phyloP scores from a whole-genome alignment of 2,797 vertebrate genomes.

The Hozukius guyotensis region DNA sequence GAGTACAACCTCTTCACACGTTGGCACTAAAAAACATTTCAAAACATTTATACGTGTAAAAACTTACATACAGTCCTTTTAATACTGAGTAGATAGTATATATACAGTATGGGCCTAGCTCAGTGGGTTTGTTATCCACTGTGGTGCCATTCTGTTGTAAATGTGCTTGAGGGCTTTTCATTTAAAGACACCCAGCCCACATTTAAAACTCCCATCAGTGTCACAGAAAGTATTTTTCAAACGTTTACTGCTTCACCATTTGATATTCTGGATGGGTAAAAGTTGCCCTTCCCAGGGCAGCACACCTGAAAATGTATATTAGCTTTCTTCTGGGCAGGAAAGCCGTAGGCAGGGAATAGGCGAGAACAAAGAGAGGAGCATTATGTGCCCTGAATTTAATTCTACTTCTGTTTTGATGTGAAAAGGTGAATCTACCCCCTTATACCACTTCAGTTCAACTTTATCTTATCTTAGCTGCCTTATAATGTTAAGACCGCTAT shows the following conservation, averaged over 20 bases:
- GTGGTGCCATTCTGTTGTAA: not conserved
- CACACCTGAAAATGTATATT: slow-evolving; percentile 33
- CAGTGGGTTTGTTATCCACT: not conserved
- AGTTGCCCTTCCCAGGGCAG: slow-evolving; percentile 23
- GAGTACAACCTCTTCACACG: no score
- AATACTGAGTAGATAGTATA: not conserved
- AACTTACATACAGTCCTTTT: not conserved
- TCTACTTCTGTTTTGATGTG: slow-evolving; percentile 35
- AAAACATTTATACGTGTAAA: no score
- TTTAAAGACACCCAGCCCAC: not conserved
- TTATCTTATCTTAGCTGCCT: slow-evolving; percentile 2
- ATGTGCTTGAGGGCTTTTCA: not conserved
- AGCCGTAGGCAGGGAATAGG: slow-evolving; percentile 16
- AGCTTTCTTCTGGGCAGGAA: slow-evolving; percentile 38
- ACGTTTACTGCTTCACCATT: slow-evolving; percentile 20
- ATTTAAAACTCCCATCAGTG: not conserved
- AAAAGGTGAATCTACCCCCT: slow-evolving; percentile 16
- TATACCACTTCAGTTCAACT: slow-evolving; percentile 19
- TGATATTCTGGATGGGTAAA: slow-evolving; percentile 39
- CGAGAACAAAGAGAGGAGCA: slow-evolving; percentile 39
- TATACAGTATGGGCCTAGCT: not conserved
- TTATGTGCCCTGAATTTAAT: slow-evolving; percentile 56
- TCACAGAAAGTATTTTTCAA: slow-evolving; percentile 6
- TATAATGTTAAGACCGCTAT: not conserved
- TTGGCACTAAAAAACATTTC: no score